Evolutionary conservation across 2,888 invertebrate species (phyloP), one percentile per base, ranked within the genome.

Genomic region (Tortrix viridana): DNA sequence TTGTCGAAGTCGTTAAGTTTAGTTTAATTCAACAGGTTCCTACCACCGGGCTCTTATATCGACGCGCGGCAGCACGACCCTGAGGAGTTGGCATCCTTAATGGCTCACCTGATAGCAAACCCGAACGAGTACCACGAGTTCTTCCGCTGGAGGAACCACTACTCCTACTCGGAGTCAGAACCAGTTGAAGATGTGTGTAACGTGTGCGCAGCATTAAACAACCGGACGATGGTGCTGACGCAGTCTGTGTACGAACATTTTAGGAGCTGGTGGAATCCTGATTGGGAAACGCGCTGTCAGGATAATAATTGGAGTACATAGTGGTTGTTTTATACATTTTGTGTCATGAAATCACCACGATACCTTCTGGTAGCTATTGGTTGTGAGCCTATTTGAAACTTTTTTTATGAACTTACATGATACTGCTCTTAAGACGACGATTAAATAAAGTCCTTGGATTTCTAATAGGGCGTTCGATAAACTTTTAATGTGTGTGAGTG

Each of bases 11-110:
- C 9, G 9, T 3, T 5, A 12, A 32, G 3, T 12, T 12, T 9
- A 12, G 3, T 7, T 9, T 32, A 32, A 12, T 53, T 37, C 74
- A 78, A 1, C 83, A 91, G 90, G 65, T 91, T 89, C 66, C 81
- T 91, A 5, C 89, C 91, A 1, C 89, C 88, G 0, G 81, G 81
- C 0, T 86, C 89, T 0, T 91, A 89, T 62, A 65, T 91, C 12
- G 79, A 90, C 61, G 86, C 80, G 0, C 70, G 70, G 0, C 71
- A 69, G 4, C 67, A 72, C 3, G 69, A 66, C 1, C 74, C 79
- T 0, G 47, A 62, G 1, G 65, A 80, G 0, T 61, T 89, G 18
- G 90, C 89, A 0, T 66, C 68, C 0, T 70, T 69, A 4, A 85
- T 91, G 65, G 73, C 76, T 14, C 67, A 65, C 0, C 65, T 85